Evolutionary conservation across 2,888 invertebrate genomes (phyloP), one percentile per base, ranked within the genome.

Genomic region (Drosophila phalerata): DNA sequence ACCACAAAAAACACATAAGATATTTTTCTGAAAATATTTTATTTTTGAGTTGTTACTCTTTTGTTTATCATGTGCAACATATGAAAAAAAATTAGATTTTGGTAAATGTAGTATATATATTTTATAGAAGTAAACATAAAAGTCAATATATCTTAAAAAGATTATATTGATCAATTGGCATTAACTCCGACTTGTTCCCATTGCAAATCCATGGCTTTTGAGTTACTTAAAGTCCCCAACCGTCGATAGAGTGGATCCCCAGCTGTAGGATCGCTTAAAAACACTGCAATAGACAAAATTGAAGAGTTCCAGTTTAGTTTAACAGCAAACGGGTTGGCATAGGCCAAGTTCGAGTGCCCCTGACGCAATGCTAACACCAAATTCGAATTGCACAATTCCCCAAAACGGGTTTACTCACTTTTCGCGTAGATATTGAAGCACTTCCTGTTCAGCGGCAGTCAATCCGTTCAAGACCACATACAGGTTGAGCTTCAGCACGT

Each of bases 401-500:
- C 30, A 32, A 49, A 71, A 60, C 76, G 32, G 34, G 66, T 69
- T 68, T 58, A 85, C 88, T 85, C 37, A 88, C 84, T 83, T 83
- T 73, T 56, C 69, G n/a, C 72, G 94, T 22, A 97, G 91, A 73
- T 95, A 94, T 28, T 93, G 88, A 28, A 96, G 93, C 1, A 96
- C 93, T 85, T 93, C 90, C 86, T 93, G 93, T 91, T 98, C 97
- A 60, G 94, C 92, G 0, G 94, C 93, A 1, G 93, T 94, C 19
- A 97, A 93, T 0, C 96, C 96, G 65, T 94, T 94, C 11, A 93
- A 92, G 13, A 95, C 85, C 1, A 96, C 94, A 42, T 95, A 93
- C 34, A 97, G 87, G 82, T 96, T 97, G 62, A 94, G 93, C 6
- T 93, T 85, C 28, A 97, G 91, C 74, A 96, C 93, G 2, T 94